Conservation (phyloP, 2,113 vertebrate species). For the Campylomormyrus tamandua region DNA sequence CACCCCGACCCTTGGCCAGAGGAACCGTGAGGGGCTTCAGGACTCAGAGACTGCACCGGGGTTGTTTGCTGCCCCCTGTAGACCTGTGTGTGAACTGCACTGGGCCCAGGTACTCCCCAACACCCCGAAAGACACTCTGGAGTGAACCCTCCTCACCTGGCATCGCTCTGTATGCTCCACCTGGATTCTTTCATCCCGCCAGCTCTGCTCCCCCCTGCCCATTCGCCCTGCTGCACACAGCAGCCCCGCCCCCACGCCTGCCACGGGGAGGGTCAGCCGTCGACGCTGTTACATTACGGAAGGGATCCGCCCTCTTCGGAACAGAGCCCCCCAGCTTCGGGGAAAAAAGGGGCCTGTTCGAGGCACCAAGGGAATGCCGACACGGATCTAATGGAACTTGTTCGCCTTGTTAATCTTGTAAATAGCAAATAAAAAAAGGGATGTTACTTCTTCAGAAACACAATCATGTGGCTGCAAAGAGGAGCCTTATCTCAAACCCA, state of each 20-base stretch:
- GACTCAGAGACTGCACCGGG: background rate
- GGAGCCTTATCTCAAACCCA: constrained; percentile 32
- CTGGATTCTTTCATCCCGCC: no score
- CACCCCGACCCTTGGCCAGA: background rate
- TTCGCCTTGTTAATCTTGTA: constrained; percentile 32
- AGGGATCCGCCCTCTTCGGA: background rate
- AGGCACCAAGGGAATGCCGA: background rate
- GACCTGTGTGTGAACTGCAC: background rate
- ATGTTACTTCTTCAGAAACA: constrained; percentile 36
- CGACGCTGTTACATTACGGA: background rate
- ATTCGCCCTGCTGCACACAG: background rate
- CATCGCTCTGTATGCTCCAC: background rate
- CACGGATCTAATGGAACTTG: background rate
- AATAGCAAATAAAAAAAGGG: constrained; percentile 26
- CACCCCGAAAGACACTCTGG: background rate
- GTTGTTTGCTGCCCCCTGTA: background rate
- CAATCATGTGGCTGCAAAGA: constrained; percentile 25
- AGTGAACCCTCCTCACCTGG: background rate
- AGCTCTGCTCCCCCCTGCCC: background rate
- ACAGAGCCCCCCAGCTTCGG: background rate
- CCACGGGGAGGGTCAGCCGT: background rate
- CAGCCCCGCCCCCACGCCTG: background rate
- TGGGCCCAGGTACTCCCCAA: background rate
- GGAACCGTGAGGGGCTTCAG: background rate
- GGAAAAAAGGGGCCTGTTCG: background rate